Conservation (phyloP, 1,140 invertebrate species). For the Scaptomyza montana region DNA sequence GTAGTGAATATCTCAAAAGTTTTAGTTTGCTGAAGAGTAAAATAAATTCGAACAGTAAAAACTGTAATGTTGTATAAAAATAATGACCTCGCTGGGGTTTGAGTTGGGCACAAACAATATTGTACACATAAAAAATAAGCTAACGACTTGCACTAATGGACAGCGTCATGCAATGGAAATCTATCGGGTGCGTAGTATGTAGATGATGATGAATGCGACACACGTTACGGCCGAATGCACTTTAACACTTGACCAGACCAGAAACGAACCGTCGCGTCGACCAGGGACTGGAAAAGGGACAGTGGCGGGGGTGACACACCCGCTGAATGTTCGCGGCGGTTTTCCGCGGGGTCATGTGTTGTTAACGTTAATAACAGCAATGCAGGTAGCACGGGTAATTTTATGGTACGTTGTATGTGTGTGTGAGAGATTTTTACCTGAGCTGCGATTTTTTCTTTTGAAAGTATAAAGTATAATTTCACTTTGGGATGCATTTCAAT, state of each 20-base stretch:
- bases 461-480: conserved; percentile 69
- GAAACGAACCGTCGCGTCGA: not conserved
- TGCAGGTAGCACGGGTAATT: conserved; percentile 65
- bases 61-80: not conserved
- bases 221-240: conserved; percentile 74
- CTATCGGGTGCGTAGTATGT: conserved; percentile 38
- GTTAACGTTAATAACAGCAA: conserved; percentile 60
- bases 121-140: conserved; percentile 11
- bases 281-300: not conserved
- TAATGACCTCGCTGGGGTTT: not conserved
- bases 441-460: conserved; percentile 60
- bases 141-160: conserved; percentile 74
- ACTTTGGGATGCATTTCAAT: conserved; percentile 66
- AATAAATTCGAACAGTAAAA: not conserved
- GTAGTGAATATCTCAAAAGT: too few species aligned
- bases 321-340: conserved; percentile 17
- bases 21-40: too few species aligned
- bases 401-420: conserved; percentile 3
- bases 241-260: conserved; percentile 77
- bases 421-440: conserved; percentile 52
- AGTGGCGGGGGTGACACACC: conserved; percentile 29
- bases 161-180: conserved; percentile 61
- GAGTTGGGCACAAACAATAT: conserved; percentile 44
- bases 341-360: conserved; percentile 68
- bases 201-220: conserved; percentile 29